Percentiles rank a stretch among this genome's conserved stretches.
Conservation (phyloP, 1,140 invertebrate species). For the Macrostomum lignano region DNA sequence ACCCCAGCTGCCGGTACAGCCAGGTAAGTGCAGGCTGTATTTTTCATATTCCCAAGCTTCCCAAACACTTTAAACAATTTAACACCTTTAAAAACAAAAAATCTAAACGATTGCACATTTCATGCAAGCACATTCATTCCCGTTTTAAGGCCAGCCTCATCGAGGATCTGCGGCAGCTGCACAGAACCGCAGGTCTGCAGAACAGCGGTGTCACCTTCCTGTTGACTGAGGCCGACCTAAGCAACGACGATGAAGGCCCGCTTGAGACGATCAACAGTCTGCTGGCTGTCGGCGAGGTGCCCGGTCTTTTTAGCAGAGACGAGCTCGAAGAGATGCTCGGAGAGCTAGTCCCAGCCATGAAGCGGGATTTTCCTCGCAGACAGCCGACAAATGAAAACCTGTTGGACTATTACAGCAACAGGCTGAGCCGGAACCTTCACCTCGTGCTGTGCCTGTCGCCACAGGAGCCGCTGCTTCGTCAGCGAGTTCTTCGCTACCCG, state of each 20-base stretch:
- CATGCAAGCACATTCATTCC: too few species aligned
- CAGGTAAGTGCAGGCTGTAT: conserved; percentile 43
- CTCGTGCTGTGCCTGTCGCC: conserved; percentile 85
- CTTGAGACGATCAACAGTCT: conserved; percentile 87
- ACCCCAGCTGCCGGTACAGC: too few species aligned
- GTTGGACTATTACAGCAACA: conserved; percentile 66
- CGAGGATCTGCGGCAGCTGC: conserved; percentile 69
- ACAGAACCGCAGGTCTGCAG: conserved; percentile 60
- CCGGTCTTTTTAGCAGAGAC: conserved; percentile 72
- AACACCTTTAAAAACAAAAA: too few species aligned
- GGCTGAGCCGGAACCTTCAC: conserved; percentile 68
- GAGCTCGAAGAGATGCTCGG: conserved; percentile 77
- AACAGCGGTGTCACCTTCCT: conserved; percentile 87
- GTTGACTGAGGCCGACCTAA: conserved; percentile 82
- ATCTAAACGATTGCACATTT: too few species aligned
- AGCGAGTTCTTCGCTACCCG: conserved; percentile 64
- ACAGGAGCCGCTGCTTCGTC: conserved; percentile 33
- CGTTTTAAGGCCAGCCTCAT: conserved; percentile 80
- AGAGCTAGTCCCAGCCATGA: conserved; percentile 68
- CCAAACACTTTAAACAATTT: too few species aligned
- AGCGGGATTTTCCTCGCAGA: conserved; percentile 62
- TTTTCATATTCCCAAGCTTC: conserved; percentile 30
- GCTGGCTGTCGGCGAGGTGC: conserved; percentile 49
- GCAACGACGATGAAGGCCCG: conserved; percentile 70
- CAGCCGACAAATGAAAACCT: conserved; percentile 60